Conservation (phyloP, 1,140 invertebrate species). For the Eciton burchellii region DNA sequence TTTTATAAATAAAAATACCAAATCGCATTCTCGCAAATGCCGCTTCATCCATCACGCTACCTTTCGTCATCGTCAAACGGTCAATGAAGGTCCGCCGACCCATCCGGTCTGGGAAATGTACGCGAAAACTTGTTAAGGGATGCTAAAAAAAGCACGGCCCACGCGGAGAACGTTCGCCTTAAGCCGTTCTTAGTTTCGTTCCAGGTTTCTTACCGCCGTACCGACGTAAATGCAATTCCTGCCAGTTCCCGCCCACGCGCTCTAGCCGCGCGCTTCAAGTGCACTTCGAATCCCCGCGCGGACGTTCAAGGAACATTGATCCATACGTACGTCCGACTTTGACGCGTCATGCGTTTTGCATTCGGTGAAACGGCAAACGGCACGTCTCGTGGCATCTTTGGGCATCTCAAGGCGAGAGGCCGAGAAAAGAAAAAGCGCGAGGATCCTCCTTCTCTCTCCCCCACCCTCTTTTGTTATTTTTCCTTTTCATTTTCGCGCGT, state of each 20-base stretch:
- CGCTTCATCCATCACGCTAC: not conserved
- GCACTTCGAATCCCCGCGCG: not conserved
- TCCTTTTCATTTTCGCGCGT: slow-evolving; percentile 24
- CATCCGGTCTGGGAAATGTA: slow-evolving; percentile 27
- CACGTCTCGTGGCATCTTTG: slow-evolving; percentile 19
- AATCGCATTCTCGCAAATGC: not conserved
- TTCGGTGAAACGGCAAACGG: slow-evolving; percentile 7
- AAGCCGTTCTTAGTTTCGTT: slow-evolving; percentile 67
- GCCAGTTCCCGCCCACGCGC: slow-evolving; percentile 34
- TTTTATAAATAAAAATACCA: too few species aligned
- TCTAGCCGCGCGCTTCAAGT: slow-evolving; percentile 3
- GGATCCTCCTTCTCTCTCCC: not conserved
- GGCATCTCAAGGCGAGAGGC: not conserved
- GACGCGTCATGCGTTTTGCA: not conserved
- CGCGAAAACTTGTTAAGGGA: slow-evolving; percentile 67
- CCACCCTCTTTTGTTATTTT: slow-evolving; percentile 11
- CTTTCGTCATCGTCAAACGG: too few species aligned
- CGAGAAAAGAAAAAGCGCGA: slow-evolving; percentile 8
- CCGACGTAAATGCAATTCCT: slow-evolving; percentile 69
- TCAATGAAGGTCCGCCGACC: not conserved
- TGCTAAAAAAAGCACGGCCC: slow-evolving; percentile 61
- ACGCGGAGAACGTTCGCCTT: slow-evolving; percentile 64
- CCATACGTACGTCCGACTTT: slow-evolving; percentile 13
- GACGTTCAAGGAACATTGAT: not conserved
- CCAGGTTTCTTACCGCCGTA: slow-evolving; percentile 62